Conservation (phyloP, 2,888 invertebrate species). For the Pantelozetes paolii region DNA sequence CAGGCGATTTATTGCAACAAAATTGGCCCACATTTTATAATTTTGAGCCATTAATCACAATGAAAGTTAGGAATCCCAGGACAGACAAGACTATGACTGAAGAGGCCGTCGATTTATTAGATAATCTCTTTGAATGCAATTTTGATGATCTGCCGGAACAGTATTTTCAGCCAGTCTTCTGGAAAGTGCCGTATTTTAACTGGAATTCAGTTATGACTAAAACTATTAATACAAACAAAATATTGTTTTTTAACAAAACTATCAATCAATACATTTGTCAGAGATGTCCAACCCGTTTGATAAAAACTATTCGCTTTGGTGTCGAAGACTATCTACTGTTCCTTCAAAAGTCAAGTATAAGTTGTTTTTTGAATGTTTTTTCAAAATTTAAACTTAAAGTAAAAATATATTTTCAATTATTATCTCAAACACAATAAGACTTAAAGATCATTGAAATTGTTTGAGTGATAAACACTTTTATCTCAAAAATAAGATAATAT, state of each 20-base stretch:
- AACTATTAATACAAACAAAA: neutral
- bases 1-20: slow-evolving; percentile 53
- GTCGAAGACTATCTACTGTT: neutral
- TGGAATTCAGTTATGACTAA: slow-evolving; percentile 28
- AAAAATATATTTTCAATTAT: neutral
- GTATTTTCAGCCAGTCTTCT: slow-evolving; percentile 36
- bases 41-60: slow-evolving; percentile 79
- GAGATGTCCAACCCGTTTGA: neutral
- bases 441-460: too few relatives aligned
- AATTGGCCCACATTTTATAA: slow-evolving; percentile 86
- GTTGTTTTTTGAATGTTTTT: too few relatives aligned
- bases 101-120: slow-evolving; percentile 44
- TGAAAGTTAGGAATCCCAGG: slow-evolving; percentile 42
- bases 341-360: neutral
- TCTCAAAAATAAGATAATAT: too few relatives aligned
- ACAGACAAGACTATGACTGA: slow-evolving; percentile 35
- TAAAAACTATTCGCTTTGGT: slow-evolving; percentile 38
- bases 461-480: too few relatives aligned
- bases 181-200: slow-evolving; percentile 38
- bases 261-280: slow-evolving; percentile 22
- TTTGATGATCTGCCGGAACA: slow-evolving; percentile 31
- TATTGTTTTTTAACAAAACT: slow-evolving; percentile 28
- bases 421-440: too few relatives aligned
- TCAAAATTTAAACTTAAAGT: too few relatives aligned
- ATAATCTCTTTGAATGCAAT: slow-evolving; percentile 43